A percentile compares a stretch with the other conserved stretches of the same genome.
These are phyloP conservation scores for Poliocrania exsul DNA, from an alignment of 2,797 vertebrate species.

Conservation along the genomic window DNA sequence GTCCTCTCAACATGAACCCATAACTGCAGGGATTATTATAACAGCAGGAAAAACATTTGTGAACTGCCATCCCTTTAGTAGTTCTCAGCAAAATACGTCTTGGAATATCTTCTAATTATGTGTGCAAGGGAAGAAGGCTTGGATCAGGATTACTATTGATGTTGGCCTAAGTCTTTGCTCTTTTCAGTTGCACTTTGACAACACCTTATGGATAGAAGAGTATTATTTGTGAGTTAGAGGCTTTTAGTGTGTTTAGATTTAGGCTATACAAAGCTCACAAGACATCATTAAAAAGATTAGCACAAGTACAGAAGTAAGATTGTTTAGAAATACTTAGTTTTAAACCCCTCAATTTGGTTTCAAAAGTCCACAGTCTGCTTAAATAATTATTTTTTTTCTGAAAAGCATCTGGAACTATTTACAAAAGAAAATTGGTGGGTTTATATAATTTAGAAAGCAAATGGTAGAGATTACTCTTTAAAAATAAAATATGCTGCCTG, in stretches of 20 bases:
- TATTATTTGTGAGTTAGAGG: background rate
- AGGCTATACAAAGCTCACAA: background rate
- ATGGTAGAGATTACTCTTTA: background rate
- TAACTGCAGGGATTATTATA: background rate
- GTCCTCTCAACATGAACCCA: background rate
- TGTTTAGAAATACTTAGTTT: background rate
- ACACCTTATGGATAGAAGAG: background rate
- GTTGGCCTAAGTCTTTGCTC: slow-evolving; percentile 39
- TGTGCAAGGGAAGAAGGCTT: slow-evolving; percentile 13
- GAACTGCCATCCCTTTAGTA: slow-evolving; percentile 20
- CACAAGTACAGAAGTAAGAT: background rate
- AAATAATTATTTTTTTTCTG: background rate
- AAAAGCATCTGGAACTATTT: slow-evolving; percentile 2
- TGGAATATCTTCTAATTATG: slow-evolving; percentile 57
- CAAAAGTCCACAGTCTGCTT: background rate
- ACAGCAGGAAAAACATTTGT: slow-evolving; percentile 47
- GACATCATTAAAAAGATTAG: slow-evolving; percentile 2
- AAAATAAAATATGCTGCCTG: background rate
- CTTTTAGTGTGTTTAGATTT: background rate
- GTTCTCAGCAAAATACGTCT: background rate
- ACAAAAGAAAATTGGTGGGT: background rate
- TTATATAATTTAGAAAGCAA: background rate
- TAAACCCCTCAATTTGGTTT: background rate
- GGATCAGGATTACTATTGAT: slow-evolving; percentile 26
- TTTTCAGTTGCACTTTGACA: slow-evolving; percentile 23